Evolutionary conservation across 2,888 invertebrate species (phyloP), one percentile per base, ranked within the genome.

Genomic region (Chrysolina oricalcia): DNA sequence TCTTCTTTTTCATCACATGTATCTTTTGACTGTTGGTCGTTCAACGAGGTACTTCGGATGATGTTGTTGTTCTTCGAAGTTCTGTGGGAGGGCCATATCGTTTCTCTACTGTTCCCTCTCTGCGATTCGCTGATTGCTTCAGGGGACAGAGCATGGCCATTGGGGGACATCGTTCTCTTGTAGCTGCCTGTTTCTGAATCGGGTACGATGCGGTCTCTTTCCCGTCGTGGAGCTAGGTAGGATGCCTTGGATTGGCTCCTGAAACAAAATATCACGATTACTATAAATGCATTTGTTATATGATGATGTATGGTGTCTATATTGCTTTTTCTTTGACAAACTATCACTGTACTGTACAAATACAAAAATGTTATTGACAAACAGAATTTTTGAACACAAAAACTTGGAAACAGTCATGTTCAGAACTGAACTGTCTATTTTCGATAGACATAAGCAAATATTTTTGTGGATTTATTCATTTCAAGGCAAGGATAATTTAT

Each of bases 191-290:
- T 92, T 87, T 94, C 94, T 76, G 92, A 92, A 87, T 93, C 94
- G 9, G 92, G 92, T 63, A 91, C 89, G 46, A 91, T 90, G 82
- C 92, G 90, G 80, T 94, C 94, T 78, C 93, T 91, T 85, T 94
- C 94, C 72, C 93, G 91, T 53, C 93, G 91, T 78, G 92, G 91
- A n/a, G 94, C 93, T 88, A 94, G 88, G 87, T 94, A 94, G 73
- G 94, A 94, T 80, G 94, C 94, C 89, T 94, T 94, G 70, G 94
- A 94, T 86, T 94, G 93, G 86, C 93, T 94, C 90, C 94, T 94
- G 91, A 19, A 91, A 90, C 80, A 85, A 76, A 71, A 59, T 73
- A 70, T 70, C 2, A 41, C 23, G 43, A 68, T 23, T n/a, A 64
- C 10, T 17, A 5, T 35, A 70, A 64, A 69, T 53, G 19, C 48